Base-by-base conservation (phyloP, 2,888 invertebrate species). In the Ophioninae sp. region DNA sequence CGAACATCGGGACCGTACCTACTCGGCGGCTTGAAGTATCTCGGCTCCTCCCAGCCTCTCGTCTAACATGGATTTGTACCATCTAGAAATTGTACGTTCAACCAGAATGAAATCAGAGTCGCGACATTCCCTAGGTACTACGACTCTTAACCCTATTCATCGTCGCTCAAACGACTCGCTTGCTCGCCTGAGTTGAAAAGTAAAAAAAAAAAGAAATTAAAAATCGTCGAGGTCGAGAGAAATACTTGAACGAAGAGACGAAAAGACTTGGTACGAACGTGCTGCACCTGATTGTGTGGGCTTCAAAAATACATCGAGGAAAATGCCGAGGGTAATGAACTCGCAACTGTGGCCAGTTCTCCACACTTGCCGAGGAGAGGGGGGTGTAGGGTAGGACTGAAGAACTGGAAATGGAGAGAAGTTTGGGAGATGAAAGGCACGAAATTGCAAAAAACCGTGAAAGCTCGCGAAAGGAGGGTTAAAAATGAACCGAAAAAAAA, bases 51-150 rank as follows among this genome's bases (percentile, higher is more conserved):
- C 51, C 58, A 79, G 64, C 59, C 79, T 51, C 73, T 23, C 44
- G 78, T 30, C 78, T 63, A 13, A 68, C 41, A 64, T 63, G n/a
- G 39, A 39, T 58, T 39, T 58, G 22, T 63, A 68, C 51, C 64
- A 68, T 67, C 59, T 59, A 69, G 69, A 63, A 82, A 79, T 82
- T 73, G 74, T 59, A 22, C 10, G 69, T 22, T 23, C 10, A 67
- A 74, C 74, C 22, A 61, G 56, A 63, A 73, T 67, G 75, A 71
- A 81, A 68, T 77, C 67, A 68, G 58, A 69, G 69, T 73, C 58
- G 64, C 58, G 41, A 20, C 78, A 78, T 82, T 82, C 74, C 64
- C 20, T n/a, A 64, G 64, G 17, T 56, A 37, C 64, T 69, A 78
- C 82, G 51, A 23, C 39, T 58, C 10, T 13, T 56, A 69, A 67